A percentile compares a stretch with the other conserved stretches of the same genome.
phyloP scores from a whole-genome alignment of 2,888 invertebrate species.

The Folsomia candida region DNA sequence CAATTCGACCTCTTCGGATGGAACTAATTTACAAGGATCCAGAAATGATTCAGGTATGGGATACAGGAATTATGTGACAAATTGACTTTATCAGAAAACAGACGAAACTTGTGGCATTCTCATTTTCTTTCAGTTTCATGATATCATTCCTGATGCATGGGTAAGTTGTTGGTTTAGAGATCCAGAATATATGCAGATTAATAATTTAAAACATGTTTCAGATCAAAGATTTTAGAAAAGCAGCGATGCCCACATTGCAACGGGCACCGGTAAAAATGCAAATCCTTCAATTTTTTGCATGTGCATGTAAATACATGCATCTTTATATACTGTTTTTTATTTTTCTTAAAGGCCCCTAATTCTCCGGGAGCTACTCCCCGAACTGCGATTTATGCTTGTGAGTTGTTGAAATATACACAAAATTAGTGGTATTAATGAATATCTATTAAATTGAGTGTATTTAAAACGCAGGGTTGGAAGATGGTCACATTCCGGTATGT shows the following conservation, averaged over 20 bases:
- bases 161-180: too few relatives aligned
- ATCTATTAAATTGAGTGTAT: not conserved
- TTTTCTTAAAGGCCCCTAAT: conserved; percentile 31
- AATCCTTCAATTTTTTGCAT: not conserved
- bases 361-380: conserved; percentile 45
- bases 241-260: conserved; percentile 46
- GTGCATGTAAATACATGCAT: too few relatives aligned
- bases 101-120: not conserved
- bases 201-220: too few relatives aligned
- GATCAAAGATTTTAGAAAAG: conserved; percentile 37
- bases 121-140: conserved; percentile 33
- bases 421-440: not conserved
- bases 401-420: not conserved
- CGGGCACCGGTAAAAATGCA: conserved; percentile 46
- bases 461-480: conserved; percentile 6
- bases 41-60: conserved; percentile 19
- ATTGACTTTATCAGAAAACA: not conserved
- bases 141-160: conserved; percentile 36
- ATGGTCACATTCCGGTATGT: not conserved
- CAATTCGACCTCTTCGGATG: conserved; percentile 36
- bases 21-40: conserved; percentile 38
- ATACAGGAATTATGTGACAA: too few relatives aligned
- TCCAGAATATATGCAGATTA: too few relatives aligned
- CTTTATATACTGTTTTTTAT: too few relatives aligned
- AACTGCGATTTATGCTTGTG: conserved; percentile 47